Evolutionary conservation across 2,113 vertebrate species (phyloP).

Genomic region (Smithornis capensis): DNA sequence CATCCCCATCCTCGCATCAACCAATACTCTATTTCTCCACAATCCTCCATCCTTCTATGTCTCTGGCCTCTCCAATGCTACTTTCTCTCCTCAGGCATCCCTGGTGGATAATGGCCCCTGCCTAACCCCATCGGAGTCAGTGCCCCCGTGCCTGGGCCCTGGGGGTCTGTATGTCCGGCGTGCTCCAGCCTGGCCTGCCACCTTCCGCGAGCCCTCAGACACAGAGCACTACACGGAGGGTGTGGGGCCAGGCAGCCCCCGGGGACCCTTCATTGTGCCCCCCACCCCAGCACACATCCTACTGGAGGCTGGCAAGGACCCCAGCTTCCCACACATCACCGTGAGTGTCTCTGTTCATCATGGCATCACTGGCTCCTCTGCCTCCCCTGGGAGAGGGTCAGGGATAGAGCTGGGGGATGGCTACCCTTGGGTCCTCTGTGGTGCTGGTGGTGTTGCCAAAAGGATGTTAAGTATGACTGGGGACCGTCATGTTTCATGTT

Average conservation of each 20-base stretch:
- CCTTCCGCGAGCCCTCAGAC: constrained; percentile 80
- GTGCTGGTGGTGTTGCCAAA: background rate
- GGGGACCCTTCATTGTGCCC: constrained; percentile 74
- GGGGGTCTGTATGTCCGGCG: constrained; percentile 79
- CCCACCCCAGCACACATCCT: constrained; percentile 77
- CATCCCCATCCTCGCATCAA: background rate
- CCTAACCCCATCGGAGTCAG: constrained; percentile 67
- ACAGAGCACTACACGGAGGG: constrained; percentile 73
- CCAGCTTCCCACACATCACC: constrained; percentile 81
- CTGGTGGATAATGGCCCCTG: constrained; percentile 64
- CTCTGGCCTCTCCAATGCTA: accelerated
- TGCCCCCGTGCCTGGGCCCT: constrained; percentile 76
- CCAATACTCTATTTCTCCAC: background rate
- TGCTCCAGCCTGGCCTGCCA: constrained; percentile 40
- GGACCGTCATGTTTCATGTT: background rate
- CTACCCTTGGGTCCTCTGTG: background rate
- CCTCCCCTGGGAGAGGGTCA: background rate
- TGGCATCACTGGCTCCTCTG: background rate
- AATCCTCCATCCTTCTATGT: background rate
- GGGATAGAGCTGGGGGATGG: accelerated
- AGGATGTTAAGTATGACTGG: background rate
- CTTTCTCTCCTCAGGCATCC: constrained; percentile 23
- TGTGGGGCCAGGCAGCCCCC: constrained; percentile 72
- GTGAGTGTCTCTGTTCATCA: constrained; percentile 41
- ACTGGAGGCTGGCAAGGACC: constrained; percentile 84